Evolutionary conservation across 2,797 vertebrate genomes (phyloP), one percentile per base, ranked within the genome.

Genomic region (Danio albolineatus): DNA sequence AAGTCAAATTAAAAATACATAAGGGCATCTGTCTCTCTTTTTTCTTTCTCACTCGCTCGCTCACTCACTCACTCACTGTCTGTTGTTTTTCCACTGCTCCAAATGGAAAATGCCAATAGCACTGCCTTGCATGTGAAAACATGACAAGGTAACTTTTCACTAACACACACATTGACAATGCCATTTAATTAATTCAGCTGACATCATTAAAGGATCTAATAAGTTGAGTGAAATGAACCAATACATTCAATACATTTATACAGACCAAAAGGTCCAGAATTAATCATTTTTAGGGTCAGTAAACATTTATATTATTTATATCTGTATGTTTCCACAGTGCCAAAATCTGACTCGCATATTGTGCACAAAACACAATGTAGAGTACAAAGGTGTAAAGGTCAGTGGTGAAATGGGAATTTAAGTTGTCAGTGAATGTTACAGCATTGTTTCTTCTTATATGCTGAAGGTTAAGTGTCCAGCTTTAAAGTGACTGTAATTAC

Each of bases 1-100:
- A 48, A 61, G 43, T 17, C 56, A 49, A 14, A 49, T 51, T 62
- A 79, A 71, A 79, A 72, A 53, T 72, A 62, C 46, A 60, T 43
- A 49, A 51, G 57, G 65, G 28, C 65, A 53, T 59, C 10, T 41
- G 54, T 70, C 43, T 78, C 44, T 69, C 53, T 46, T 14, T 76
- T 51, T 4, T 51, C 46, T 44, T 5, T 49, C 13, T 49, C 46
- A 2, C 6, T 6, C 10, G 1, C 59, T 4, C 59, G 8, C 14
- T 6, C 19, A 9, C 54, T 57, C 54, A 16, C 5, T 17, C 61
- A 44, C 41, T 21, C 5, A 44, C 43, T 48, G 17, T 36, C 66
- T 70, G 10, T 41, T 43, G 16, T 65, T 44, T 65, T 76, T 44
- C 51, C 46, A 65, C 10, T 76, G 48, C 48, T 53, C 17, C 13